These are phyloP conservation scores for Solenopsis invicta DNA, from an alignment of 1,140 invertebrate species.

Conservation along the genomic window DNA sequence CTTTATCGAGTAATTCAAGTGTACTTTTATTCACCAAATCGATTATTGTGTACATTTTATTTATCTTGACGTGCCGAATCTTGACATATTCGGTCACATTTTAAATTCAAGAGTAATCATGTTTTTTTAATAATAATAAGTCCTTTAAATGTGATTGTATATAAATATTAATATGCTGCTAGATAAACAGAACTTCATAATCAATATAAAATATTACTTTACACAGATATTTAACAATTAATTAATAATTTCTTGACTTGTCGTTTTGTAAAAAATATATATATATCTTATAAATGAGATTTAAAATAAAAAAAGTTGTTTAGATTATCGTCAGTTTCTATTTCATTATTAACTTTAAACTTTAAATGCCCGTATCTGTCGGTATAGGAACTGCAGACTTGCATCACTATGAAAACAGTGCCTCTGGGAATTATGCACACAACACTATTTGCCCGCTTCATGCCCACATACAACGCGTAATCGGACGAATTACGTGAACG, in stretches of 20 bases:
- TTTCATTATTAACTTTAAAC: too few species aligned
- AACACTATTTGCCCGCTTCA: slow-evolving; percentile 47
- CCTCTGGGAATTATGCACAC: slow-evolving; percentile 35
- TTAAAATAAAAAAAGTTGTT: not conserved
- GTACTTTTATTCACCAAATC: slow-evolving; percentile 11
- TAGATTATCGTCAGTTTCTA: not conserved
- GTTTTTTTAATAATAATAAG: not conserved
- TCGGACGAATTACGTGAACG: slow-evolving; percentile 56
- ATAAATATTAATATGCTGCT: not conserved
- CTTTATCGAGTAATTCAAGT: not conserved
- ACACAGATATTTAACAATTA: not conserved
- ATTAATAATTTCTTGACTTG: not conserved
- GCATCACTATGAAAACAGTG: slow-evolving; percentile 58
- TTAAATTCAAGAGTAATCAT: not conserved
- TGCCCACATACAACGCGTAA: slow-evolving; percentile 50
- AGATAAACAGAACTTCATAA: not conserved
- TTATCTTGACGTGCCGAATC: not conserved
- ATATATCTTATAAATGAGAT: slow-evolving; percentile 4
- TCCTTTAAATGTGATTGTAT: not conserved
- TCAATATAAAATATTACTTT: not conserved
- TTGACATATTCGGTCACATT: not conserved
- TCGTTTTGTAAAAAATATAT: not conserved
- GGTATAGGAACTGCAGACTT: slow-evolving; percentile 29
- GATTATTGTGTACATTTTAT: not conserved
- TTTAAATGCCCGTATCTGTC: slow-evolving; percentile 37